phyloP scores from a whole-genome alignment of 2,888 invertebrate genomes.

The Isotomurus palustris region DNA sequence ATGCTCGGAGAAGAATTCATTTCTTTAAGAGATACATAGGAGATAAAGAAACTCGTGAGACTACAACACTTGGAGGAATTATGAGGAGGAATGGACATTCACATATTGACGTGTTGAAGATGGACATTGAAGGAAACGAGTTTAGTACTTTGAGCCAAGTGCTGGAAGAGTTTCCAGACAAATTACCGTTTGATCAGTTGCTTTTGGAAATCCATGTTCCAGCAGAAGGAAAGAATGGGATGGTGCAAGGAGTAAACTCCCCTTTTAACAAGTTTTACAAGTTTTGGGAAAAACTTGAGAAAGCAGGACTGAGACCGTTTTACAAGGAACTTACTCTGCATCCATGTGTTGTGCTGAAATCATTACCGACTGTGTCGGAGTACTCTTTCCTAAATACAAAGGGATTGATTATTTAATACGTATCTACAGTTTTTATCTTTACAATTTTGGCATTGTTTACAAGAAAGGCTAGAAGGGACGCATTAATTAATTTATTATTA shows the following conservation, averaged over 20 bases:
- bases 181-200: slow-evolving; percentile 22
- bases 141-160: slow-evolving; percentile 15
- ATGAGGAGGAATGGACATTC: slow-evolving; percentile 19
- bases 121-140: slow-evolving; percentile 30
- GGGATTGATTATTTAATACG: no score
- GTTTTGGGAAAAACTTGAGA: slow-evolving; percentile 23
- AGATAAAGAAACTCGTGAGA: neutral
- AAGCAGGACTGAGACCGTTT: slow-evolving; percentile 19
- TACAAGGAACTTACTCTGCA: slow-evolving; percentile 18
- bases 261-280: slow-evolving; percentile 22
- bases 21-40: slow-evolving; percentile 9
- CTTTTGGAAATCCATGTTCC: slow-evolving; percentile 13
- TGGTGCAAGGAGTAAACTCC: no score
- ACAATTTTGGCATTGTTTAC: no score
- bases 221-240: neutral
- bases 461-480: no score
- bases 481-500: no score
- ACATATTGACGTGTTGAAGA: slow-evolving; percentile 25
- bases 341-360: neutral
- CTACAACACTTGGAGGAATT: neutral
- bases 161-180: slow-evolving; percentile 14
- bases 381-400: slow-evolving; percentile 23
- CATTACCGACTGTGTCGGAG: slow-evolving; percentile 15
- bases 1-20: no score
- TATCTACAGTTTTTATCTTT: no score